phyloP scores from a whole-genome alignment of 2,113 vertebrate species.

The Diadophis punctatus region DNA sequence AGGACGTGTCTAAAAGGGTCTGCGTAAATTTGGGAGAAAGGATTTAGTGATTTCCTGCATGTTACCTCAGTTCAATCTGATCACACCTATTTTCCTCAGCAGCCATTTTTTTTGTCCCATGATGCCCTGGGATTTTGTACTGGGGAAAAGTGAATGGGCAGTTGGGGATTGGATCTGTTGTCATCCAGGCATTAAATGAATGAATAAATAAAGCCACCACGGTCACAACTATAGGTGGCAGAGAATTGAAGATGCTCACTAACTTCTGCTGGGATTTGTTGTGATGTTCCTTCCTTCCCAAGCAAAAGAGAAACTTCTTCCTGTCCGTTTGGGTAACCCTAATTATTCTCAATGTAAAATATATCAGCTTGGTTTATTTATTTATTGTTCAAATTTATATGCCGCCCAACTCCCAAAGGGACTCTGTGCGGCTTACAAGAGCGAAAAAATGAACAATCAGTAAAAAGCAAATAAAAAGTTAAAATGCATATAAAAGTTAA shows the following conservation, averaged over 20 bases:
- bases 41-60: not conserved
- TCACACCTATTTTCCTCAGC: not conserved
- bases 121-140: not conserved
- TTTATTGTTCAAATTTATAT: no score
- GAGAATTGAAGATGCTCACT: not conserved
- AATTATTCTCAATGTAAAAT: not conserved
- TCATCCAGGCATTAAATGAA: not conserved
- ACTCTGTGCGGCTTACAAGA: no score
- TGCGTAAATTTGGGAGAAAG: not conserved
- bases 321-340: not conserved
- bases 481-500: no score
- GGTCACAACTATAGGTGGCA: not conserved
- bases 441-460: no score
- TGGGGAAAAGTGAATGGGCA: not conserved
- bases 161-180: not conserved
- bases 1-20: not conserved
- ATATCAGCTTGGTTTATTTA: not conserved
- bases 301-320: not conserved
- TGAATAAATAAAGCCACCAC: not conserved
- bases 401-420: no score
- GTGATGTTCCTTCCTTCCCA: no score
- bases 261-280: not conserved
- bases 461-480: no score
- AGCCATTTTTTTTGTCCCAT: not conserved
- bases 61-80: not conserved